phyloP scores from a whole-genome alignment of 1,140 invertebrate genomes.

The Pristionchus pacificus region DNA sequence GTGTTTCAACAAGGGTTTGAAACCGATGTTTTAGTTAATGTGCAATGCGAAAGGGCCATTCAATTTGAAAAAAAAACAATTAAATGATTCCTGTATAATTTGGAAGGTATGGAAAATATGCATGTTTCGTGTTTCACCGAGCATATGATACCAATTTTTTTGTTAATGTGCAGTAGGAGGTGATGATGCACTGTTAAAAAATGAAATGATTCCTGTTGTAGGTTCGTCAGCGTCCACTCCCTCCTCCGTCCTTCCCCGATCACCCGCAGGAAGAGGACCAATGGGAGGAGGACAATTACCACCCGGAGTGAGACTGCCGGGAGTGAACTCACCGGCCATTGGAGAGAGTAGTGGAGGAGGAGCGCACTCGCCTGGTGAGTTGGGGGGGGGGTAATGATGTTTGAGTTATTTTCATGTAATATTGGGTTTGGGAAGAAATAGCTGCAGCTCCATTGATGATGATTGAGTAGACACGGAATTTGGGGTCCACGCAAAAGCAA shows the following conservation, averaged over 20 bases:
- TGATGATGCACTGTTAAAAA: too few species aligned
- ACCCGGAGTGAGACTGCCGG: slow-evolving; percentile 18
- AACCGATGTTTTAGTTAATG: too few species aligned
- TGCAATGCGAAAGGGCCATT: too few species aligned
- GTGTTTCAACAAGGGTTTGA: too few species aligned
- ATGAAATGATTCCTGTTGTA: not conserved
- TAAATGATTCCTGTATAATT: too few species aligned
- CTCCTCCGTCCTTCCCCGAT: too few species aligned
- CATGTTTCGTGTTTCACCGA: too few species aligned
- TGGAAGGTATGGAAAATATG: too few species aligned
- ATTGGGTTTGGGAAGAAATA: not conserved
- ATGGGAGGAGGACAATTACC: slow-evolving; percentile 32
- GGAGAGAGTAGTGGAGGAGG: not conserved
- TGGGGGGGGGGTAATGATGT: not conserved
- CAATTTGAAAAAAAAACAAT: too few species aligned
- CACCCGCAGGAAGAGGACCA: slow-evolving; percentile 7
- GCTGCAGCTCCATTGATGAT: not conserved
- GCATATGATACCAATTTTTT: too few species aligned
- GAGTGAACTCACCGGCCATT: not conserved
- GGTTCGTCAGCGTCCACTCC: not conserved
- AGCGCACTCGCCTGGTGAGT: not conserved
- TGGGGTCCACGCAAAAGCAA: too few species aligned
- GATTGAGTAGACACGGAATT: slow-evolving; percentile 1
- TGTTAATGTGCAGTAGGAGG: too few species aligned
- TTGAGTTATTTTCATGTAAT: not conserved